These are phyloP conservation scores for Hyposmocoma kahamanoa DNA, from an alignment of 1,140 invertebrate species.

Conservation along the genomic window DNA sequence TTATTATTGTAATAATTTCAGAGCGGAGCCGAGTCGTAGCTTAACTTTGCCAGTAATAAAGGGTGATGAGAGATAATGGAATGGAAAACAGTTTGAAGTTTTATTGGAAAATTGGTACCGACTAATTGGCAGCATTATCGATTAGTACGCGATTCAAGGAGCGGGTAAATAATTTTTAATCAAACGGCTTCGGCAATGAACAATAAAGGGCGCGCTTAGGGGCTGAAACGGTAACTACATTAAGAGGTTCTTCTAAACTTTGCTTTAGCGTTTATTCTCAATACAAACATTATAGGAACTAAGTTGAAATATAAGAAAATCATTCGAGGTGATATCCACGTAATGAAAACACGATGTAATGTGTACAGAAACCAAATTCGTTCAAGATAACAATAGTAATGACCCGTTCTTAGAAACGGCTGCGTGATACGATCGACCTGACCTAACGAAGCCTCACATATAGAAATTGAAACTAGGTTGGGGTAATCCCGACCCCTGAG, in stretches of 20 bases:
- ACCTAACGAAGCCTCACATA: conserved; percentile 39
- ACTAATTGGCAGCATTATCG: conserved; percentile 71
- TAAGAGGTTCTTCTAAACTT: no score
- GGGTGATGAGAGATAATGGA: conserved; percentile 71
- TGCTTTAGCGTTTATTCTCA: no score
- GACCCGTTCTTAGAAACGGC: neutral
- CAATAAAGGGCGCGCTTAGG: neutral
- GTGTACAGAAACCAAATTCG: neutral
- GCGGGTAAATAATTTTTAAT: conserved; percentile 41
- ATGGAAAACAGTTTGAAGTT: conserved; percentile 74
- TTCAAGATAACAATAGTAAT: conserved; percentile 4
- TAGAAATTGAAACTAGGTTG: conserved; percentile 63
- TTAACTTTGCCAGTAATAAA: conserved; percentile 71
- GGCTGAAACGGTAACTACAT: conserved; percentile 20
- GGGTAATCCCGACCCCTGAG: conserved; percentile 51
- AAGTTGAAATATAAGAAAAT: no score
- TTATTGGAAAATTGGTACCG: conserved; percentile 71
- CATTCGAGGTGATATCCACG: no score
- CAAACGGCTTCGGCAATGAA: conserved; percentile 12
- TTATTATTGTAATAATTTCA: conserved; percentile 73
- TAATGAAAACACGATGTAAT: no score
- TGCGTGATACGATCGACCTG: conserved; percentile 36
- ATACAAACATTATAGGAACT: no score
- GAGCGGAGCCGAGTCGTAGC: conserved; percentile 62
- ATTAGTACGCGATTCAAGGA: conserved; percentile 51